Conservation (phyloP, 2,113 vertebrate genomes). For the Pachyramphus minor region DNA sequence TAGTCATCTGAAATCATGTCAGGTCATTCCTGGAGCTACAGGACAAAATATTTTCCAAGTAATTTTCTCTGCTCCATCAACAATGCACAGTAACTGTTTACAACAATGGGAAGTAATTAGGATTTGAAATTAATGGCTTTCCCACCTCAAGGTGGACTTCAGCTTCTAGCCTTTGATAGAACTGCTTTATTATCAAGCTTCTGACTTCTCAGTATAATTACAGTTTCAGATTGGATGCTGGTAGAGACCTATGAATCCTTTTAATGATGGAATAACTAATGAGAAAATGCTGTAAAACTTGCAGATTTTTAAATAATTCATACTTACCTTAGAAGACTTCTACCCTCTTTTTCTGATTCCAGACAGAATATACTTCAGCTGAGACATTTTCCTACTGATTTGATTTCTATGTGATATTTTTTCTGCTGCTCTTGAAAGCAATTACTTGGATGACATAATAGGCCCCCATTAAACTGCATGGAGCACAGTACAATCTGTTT, state of each 20-base stretch:
- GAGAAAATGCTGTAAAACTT: constrained; percentile 7
- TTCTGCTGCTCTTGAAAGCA: constrained; percentile 1
- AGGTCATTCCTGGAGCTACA: not conserved
- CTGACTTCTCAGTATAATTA: not conserved
- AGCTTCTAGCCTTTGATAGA: not conserved
- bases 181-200: not conserved
- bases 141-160: not conserved
- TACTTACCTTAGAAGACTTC: constrained; percentile 17
- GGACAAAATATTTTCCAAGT: not conserved
- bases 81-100: not conserved
- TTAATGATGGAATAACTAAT: constrained; percentile 30
- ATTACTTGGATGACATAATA: constrained; percentile 24
- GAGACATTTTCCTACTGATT: not conserved
- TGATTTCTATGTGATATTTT: not conserved
- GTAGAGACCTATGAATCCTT: not conserved
- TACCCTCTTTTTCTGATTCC: not conserved
- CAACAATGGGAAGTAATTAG: not conserved
- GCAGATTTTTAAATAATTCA: constrained; percentile 23
- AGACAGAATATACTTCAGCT: not conserved
- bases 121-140: not conserved
- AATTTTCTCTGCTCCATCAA: not conserved
- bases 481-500: not conserved
- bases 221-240: not conserved
- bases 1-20: not conserved
- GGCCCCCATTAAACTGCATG: not conserved